phyloP scores from a whole-genome alignment of 2,888 invertebrate species.

The Oligia fasciuncula region DNA sequence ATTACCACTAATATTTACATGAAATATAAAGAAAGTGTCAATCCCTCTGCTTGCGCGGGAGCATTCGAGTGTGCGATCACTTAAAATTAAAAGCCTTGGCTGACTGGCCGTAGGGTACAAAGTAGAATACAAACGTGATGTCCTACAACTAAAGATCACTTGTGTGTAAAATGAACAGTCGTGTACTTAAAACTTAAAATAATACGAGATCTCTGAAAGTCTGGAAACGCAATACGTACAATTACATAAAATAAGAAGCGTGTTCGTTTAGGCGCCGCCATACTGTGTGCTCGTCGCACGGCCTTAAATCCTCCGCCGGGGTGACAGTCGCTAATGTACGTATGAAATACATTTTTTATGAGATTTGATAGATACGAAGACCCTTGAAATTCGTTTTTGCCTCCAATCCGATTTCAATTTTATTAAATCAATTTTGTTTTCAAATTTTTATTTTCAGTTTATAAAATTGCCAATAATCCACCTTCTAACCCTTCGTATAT shows the following conservation, averaged over 20 bases:
- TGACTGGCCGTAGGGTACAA: conserved; percentile 76
- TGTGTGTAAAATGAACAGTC: conserved; percentile 85
- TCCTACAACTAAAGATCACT: conserved; percentile 83
- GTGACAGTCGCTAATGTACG: conserved; percentile 2
- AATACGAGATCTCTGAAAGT: conserved; percentile 90
- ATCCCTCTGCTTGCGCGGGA: conserved; percentile 64
- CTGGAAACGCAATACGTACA: conserved; percentile 88
- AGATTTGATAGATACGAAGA: not conserved
- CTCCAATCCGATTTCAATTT: not conserved
- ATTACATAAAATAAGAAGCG: conserved; percentile 82
- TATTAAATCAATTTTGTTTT: not conserved
- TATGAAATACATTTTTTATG: conserved; percentile 1
- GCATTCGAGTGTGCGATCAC: conserved; percentile 73
- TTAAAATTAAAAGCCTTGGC: conserved; percentile 74
- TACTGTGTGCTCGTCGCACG: conserved; percentile 55
- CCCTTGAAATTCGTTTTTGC: not conserved
- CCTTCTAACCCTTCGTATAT: not conserved
- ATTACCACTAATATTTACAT: conserved; percentile 80
- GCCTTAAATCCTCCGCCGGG: conserved; percentile 47
- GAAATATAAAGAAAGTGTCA: conserved; percentile 64
- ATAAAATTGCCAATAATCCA: not conserved
- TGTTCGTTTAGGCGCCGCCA: conserved; percentile 67
- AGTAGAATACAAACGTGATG: conserved; percentile 70
- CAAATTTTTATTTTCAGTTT: not conserved
- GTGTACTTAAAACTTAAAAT: conserved; percentile 87